These are phyloP conservation scores for Limanda limanda DNA, from an alignment of 2,113 vertebrate genomes.

Conservation along the genomic window DNA sequence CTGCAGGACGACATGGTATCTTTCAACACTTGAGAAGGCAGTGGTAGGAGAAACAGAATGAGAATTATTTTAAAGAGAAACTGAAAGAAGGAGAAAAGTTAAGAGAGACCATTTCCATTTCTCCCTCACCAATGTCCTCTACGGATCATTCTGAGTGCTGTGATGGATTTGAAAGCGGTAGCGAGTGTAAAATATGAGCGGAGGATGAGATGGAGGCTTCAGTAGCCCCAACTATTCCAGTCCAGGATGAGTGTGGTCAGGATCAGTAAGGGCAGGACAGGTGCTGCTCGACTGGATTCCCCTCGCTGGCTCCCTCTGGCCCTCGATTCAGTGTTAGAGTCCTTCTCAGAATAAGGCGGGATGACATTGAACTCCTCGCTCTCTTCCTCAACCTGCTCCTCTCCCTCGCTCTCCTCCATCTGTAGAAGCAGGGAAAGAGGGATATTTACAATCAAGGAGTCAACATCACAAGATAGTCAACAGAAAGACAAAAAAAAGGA, in stretches of 20 bases:
- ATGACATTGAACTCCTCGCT: constrained; percentile 75
- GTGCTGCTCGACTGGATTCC: constrained; percentile 42
- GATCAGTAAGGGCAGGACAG: constrained; percentile 64
- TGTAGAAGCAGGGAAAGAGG: constrained; percentile 72
- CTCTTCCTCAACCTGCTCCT: constrained; percentile 58
- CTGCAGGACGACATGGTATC: constrained; percentile 36
- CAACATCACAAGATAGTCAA: constrained; percentile 28
- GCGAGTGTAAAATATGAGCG: constrained; percentile 34
- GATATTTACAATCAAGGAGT: constrained; percentile 50
- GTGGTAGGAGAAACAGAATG: constrained; percentile 24
- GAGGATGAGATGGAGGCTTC: constrained; percentile 36
- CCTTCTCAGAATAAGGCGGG: constrained; percentile 77
- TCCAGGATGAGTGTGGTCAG: constrained; percentile 59
- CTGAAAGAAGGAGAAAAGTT: constrained; percentile 7
- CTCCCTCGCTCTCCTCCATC: constrained; percentile 75
- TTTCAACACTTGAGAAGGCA: constrained; percentile 48
- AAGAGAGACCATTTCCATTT: constrained; percentile 22
- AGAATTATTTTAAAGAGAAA: constrained; percentile 18
- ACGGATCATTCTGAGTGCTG: constrained; percentile 32
- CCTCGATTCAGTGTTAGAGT: constrained; percentile 68
- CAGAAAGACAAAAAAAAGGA: background rate
- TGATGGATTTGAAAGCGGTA: constrained; percentile 54
- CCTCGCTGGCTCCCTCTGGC: constrained; percentile 66
- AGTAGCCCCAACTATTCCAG: constrained; percentile 65
- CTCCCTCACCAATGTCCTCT: constrained; percentile 6